Evolutionary conservation across 2,113 vertebrate species (phyloP).

Genomic region (Heterotilapia buettikoferi): DNA sequence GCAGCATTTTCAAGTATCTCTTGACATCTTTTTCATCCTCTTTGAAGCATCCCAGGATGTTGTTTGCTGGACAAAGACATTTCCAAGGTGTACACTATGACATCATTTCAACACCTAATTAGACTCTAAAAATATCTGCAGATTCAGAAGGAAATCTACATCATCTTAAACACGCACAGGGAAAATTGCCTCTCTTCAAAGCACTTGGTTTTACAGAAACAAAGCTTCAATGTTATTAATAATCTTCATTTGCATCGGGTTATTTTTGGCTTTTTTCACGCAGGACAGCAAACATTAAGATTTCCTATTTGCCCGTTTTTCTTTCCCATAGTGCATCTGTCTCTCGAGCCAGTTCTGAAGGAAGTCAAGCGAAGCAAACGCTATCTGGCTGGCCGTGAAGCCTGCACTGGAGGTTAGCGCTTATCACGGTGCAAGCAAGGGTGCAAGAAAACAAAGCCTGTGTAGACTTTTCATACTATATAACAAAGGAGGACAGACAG

Average conservation of each 20-base stretch:
- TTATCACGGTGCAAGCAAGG: slow-evolving; percentile 19
- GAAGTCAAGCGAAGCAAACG: slow-evolving; percentile 53
- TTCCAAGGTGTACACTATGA: background rate
- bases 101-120: background rate
- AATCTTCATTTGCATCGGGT: background rate
- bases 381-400: slow-evolving; percentile 46
- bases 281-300: background rate
- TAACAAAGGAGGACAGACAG: background rate
- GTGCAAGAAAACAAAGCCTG: slow-evolving; percentile 21
- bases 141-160: background rate
- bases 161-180: background rate
- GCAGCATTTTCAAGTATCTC: background rate
- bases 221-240: background rate
- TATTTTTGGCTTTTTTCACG: slow-evolving; percentile 1
- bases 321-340: slow-evolving; percentile 46
- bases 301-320: background rate
- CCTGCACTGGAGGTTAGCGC: slow-evolving; percentile 9
- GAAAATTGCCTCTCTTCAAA: background rate
- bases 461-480: slow-evolving; percentile 11
- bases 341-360: slow-evolving; percentile 29
- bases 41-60: background rate
- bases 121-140: background rate
- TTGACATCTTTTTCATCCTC: background rate
- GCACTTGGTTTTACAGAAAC: background rate
- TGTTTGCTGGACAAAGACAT: background rate